Percentiles rank a stretch among this genome's conserved stretches.
These are phyloP conservation scores for Drosophila sp. DNA, from an alignment of 1,140 invertebrate genomes.

Conservation along the genomic window DNA sequence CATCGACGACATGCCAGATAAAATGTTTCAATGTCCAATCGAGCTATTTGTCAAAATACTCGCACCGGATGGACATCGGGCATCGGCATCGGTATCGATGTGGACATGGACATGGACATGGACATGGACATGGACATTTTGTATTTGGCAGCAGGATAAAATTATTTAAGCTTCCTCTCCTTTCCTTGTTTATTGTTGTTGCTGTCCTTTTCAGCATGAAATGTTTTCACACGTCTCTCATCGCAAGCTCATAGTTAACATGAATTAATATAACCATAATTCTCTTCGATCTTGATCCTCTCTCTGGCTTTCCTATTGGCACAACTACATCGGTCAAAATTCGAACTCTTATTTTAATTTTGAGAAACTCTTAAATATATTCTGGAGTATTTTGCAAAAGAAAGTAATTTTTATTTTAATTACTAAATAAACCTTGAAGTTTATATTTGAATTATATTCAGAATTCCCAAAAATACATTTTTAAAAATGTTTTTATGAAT, in stretches of 20 bases:
- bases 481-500: neutral
- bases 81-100: constrained; percentile 6
- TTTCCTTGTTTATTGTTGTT: neutral
- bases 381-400: too few species aligned
- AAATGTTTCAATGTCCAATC: constrained; percentile 84
- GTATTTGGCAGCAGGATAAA: constrained; percentile 13
- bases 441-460: too few species aligned
- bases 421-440: too few species aligned
- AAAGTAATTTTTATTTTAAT: too few species aligned
- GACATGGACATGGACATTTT: constrained; percentile 45
- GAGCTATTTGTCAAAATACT: constrained; percentile 84
- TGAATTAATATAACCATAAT: constrained; percentile 6
- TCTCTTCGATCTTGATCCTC: too few species aligned
- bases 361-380: too few species aligned
- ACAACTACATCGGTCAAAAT: too few species aligned
- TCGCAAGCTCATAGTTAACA: neutral
- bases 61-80: constrained; percentile 61
- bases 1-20: constrained; percentile 81
- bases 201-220: neutral
- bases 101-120: constrained; percentile 21
- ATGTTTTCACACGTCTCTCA: neutral
- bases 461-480: neutral
- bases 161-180: constrained; percentile 19
- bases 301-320: too few species aligned
- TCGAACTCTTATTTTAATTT: neutral